Evolutionary conservation across 2,113 vertebrate genomes (phyloP), one percentile per base, ranked within the genome.

Genomic region (Salvator merianae): DNA sequence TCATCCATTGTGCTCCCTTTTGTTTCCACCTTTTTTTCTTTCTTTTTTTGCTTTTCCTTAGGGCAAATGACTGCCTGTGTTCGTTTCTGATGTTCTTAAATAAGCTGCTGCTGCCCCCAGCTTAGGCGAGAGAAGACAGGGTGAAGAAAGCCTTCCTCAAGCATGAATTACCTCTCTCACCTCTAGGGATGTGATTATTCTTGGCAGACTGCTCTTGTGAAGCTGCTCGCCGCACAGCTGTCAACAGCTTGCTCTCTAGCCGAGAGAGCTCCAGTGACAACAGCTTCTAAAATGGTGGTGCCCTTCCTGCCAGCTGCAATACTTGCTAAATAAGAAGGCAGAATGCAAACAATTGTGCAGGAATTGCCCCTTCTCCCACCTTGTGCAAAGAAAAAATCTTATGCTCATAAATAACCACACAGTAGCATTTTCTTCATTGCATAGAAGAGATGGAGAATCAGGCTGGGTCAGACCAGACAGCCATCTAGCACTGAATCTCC

Each of bases 121-220:
- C 70, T 79, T 69, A 86, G 85, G 43, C 63, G 26, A 68, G 82
- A 87, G 83, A 36, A 87, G 7, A 83, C 9, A 26, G 38, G 24
- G 70, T 36, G 4, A 43, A 30, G 12, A 62, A 66, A 78, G 73
- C 74, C 77, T 87, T 88, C 81, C 65, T 83, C 77, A 81, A 84
- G 82, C 66, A 84, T 50, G 70, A 87, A 55, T 68, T 88, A 70
- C 82, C 84, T 84, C 76, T 82, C 68, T 90, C 79, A 88, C 87
- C 84, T 93, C 79, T 24, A 63, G 84, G 85, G 89, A 84, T 76
- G 87, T 76, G 90, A 85, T 83, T 86, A 8, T 40, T 34, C 30
- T 83, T 81, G 59, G 78, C 84, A 91, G 81, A 84, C 75, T 0
- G 0, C 74, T 81, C 76, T 79, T 50, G 63, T 77, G 78, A 88